A percentile compares a stretch with the other conserved stretches of the same genome.
phyloP scores from a whole-genome alignment of 2,113 vertebrate species.

The Dasypus novemcinctus region DNA sequence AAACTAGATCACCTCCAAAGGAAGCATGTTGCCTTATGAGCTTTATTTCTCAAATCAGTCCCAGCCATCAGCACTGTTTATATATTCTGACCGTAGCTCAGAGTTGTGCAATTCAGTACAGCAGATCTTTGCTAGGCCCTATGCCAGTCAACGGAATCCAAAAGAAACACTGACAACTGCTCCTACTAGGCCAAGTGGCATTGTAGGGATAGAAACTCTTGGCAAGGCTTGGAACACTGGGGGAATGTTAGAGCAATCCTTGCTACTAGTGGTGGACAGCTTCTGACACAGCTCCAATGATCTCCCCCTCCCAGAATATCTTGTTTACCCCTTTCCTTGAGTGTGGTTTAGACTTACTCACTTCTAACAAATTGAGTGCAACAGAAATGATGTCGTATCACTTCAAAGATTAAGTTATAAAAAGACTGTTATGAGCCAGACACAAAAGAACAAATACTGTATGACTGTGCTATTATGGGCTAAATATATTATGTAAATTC shows the following conservation, averaged over 20 bases:
- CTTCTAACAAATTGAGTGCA: background rate
- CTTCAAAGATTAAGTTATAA: background rate
- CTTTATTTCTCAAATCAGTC: conserved; percentile 36
- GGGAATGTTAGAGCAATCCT: background rate
- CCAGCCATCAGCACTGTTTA: conserved; percentile 24
- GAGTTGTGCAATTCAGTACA: conserved; percentile 32
- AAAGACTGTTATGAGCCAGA: background rate
- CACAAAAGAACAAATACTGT: too few relatives aligned
- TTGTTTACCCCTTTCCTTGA: background rate
- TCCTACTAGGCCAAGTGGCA: conserved; percentile 36
- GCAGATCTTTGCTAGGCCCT: conserved; percentile 36
- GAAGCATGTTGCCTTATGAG: background rate
- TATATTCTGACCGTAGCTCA: conserved; percentile 9
- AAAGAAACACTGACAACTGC: conserved; percentile 68
- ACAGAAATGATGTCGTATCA: background rate
- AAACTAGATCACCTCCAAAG: background rate
- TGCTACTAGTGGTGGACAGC: background rate
- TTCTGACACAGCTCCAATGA: background rate
- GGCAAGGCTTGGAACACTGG: conserved; percentile 20
- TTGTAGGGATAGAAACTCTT: conserved; percentile 38
- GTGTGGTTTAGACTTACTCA: background rate
- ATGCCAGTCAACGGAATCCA: conserved; percentile 60
- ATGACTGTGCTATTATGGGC: too few relatives aligned
- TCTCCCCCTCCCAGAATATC: background rate
- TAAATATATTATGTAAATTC: too few relatives aligned